Base-by-base conservation (phyloP, 2,888 invertebrate genomes). In the Lepidocyrtinus sp. region DNA sequence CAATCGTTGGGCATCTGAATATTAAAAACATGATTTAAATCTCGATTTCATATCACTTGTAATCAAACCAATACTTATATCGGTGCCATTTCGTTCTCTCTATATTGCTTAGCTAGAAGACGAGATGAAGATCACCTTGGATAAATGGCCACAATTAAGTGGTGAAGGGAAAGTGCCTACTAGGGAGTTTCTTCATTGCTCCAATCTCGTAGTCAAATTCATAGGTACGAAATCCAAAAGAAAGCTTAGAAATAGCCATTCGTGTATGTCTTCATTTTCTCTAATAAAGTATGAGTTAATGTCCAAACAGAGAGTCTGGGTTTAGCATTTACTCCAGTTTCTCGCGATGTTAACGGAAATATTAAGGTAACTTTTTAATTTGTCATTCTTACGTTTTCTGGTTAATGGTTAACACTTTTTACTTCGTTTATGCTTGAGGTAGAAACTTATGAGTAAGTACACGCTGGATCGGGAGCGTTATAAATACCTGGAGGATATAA, bases 301-400 rank as follows among this genome's bases (percentile, higher is more conserved):
- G n/a, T n/a, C n/a, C n/a, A n/a, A n/a, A 22, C 36, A 78, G 78
- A 78, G 12, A 72, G 65, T 21, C 50, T 78, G 19, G 78, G 78
- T 3, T 27, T 73, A 2, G 67, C 73, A n/a, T 78, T 78, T 24
- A 62, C 46, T 19, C 73, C 73, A 27, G 78, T 78, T 3, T 67
- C 78, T 2, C 67, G 78, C 19, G 79, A 79, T 59, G 79, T 79
- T 15, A n/a, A 74, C 19, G 74, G 74, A n/a, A 79, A 79, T 69
- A 74, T 69, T 17, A 79, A 69, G 79, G 79, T 79, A 63, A 59
- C 1, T 17, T 15, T 15, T 15, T 22, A n/a, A n/a, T n/a, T n/a
- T n/a, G n/a, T n/a, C n/a, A n/a, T n/a, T n/a, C n/a, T n/a, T n/a
- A n/a, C n/a, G n/a, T n/a, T n/a, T n/a, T n/a, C n/a, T n/a, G n/a